Evolutionary conservation across 1,140 invertebrate genomes (phyloP), one percentile per base, ranked within the genome.

Genomic region (Protaetia brevitarsis): DNA sequence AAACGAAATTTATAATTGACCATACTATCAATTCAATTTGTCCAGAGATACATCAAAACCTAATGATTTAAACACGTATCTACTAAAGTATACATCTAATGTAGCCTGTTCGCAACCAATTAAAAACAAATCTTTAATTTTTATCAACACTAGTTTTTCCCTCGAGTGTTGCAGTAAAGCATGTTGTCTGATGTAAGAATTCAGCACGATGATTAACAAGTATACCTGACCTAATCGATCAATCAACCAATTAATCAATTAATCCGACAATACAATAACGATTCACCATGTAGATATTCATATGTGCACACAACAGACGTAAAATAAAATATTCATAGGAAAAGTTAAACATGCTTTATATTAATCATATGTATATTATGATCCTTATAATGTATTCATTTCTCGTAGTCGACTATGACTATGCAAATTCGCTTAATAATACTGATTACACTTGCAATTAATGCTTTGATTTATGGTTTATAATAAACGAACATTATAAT

Each of bases 291-390:
- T 23, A 16, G 13, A 51, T 19, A 23, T 51, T 51, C 26, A 51
- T 51, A 10, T 51, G 19, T 51, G 41, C 26, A 51, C 3, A 51
- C 13, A 23, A 23, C 41, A 51, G 26, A 51, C 41, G 41, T 51
- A 51, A 59, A 59, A 59, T 59, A 28, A 59, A 59, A 59, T 59
- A 59, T 59, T 59, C 57, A 59, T 59, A 59, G 28, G 57, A 59
- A 59, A 59, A 59, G 57, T 59, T 29, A 59, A 59, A 59, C 30
- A 28, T 59, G 57, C 30, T 59, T 59, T 59, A 59, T 29, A 59
- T 59, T 59, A 59, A 59, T 59, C 26, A 59, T 59, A n/a, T n/a
- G n/a, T n/a, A n/a, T n/a, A 13, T 59, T 59, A 59, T 59, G 30
- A 59, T 31, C 13, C 29, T 23, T 29, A 59, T 59, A 59, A 59